Conservation (phyloP, 2,888 invertebrate genomes). For the Cataglyphis albicans region DNA sequence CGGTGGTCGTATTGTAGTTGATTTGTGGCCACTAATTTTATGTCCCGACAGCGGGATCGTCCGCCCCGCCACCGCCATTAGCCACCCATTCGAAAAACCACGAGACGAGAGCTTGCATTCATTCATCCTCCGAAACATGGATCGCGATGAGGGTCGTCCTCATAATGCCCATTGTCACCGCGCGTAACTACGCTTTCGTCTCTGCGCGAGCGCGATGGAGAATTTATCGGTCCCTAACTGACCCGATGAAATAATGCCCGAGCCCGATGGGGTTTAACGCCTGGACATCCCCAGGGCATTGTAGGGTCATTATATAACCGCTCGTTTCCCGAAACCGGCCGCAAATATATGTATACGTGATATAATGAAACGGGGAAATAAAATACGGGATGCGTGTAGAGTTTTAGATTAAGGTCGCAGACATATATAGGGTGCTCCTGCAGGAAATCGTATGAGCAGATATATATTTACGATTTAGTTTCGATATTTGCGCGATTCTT, state of each 20-base stretch:
- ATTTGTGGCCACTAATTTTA: conserved; percentile 84
- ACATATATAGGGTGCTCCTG: background rate
- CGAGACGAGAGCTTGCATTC: conserved; percentile 62
- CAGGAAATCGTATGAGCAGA: background rate
- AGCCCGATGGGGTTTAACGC: conserved; percentile 22
- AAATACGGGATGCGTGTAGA: background rate
- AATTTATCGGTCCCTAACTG: conserved; percentile 51
- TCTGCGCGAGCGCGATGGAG: conserved; percentile 37
- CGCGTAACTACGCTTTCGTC: conserved; percentile 52
- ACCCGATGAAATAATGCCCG: conserved; percentile 49
- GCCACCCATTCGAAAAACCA: conserved; percentile 81
- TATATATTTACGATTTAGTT: background rate
- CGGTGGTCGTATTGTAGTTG: conserved; percentile 79
- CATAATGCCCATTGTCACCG: conserved; percentile 61
- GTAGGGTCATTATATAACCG: conserved; percentile 45
- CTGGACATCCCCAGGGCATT: conserved; percentile 8
- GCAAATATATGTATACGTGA: background rate
- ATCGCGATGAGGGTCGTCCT: conserved; percentile 48
- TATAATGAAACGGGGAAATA: conserved; percentile 4
- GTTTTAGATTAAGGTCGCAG: background rate
- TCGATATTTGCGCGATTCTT: background rate
- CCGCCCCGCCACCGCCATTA: conserved; percentile 77
- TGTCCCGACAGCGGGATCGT: conserved; percentile 77
- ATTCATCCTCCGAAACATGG: conserved; percentile 53
- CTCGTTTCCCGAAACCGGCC: conserved; percentile 14